Percentiles rank a stretch among this genome's conserved stretches.
These are phyloP conservation scores for Nomia melanderi DNA, from an alignment of 1,140 invertebrate species.

Conservation along the genomic window DNA sequence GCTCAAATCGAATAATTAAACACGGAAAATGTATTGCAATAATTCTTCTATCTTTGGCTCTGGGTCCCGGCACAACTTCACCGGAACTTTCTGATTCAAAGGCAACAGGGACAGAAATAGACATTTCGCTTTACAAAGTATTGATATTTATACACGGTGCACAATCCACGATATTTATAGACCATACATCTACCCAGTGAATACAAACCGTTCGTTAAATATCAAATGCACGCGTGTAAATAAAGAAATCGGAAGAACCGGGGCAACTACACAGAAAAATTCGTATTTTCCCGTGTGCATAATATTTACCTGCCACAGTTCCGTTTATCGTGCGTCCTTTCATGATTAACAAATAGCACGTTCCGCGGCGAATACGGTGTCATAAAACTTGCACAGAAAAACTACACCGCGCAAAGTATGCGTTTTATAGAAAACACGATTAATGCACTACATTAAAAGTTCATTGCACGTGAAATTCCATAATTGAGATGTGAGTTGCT, in stretches of 20 bases:
- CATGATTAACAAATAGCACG: not conserved
- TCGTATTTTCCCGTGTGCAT: not conserved
- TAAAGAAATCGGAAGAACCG: constrained; percentile 9
- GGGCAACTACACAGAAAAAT: not conserved
- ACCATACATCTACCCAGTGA: not conserved
- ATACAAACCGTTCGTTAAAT: not conserved
- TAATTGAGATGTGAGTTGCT: not conserved
- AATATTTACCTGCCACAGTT: not conserved
- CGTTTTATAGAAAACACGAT: not conserved
- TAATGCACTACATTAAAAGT: not conserved
- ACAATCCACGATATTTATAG: constrained; percentile 9
- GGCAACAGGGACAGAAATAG: not conserved
- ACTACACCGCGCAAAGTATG: not conserved
- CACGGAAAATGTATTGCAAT: too few relatives aligned
- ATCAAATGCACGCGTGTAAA: not conserved
- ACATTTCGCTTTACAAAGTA: not conserved
- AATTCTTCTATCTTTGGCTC: too few relatives aligned
- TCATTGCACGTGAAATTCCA: not conserved
- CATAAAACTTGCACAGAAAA: not conserved
- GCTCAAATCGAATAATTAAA: too few relatives aligned
- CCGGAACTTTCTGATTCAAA: not conserved
- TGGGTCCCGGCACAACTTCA: too few relatives aligned
- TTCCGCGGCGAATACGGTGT: not conserved
- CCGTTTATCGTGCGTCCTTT: not conserved
- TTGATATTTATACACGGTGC: not conserved